Base-by-base conservation (phyloP, 2,888 invertebrate species). In the Diplazon laetatorius region DNA sequence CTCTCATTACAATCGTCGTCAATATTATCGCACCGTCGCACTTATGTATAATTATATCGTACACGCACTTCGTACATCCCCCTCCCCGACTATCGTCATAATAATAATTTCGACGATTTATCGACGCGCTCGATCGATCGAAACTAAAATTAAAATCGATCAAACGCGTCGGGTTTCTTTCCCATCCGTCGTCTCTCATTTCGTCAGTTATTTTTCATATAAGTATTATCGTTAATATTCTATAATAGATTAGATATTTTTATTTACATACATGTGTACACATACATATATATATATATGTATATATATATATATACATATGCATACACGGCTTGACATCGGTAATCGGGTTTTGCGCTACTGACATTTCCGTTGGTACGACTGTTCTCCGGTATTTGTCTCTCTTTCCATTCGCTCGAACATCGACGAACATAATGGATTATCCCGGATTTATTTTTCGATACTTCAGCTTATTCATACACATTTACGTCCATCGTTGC, bases 21-120 rank as follows among this genome's bases (percentile, higher is more conserved):
- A 59, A 44, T 44, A 59, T 70, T 18, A 44, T 65, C 72, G 70
- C 70, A 76, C 50, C 42, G 8, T 76, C 76, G 57, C 68, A 63
- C 52, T 50, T 68, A 72, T 71, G 16, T 59, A 68, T 68, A 70
- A 81, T n/a, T 69, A 77, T 77, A 78, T 76, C 80, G 70, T 82
- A 81, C 78, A 82, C 76, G 63, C 48, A 37, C 14, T 65, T 55
- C 52, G 14, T 52, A 57, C 50, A 30, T n/a, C 30, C 12, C 25
- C n/a, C 25, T 52, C 50, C 22, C 37, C 55, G 35, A 63, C 62
- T 44, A 16, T 35, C 44, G 20, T 48, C 63, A 63, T 35, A 63
- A 70, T 71, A 77, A 59, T 78, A 30, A 12, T 75, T 75, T 62
- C 48, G 2, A 52, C 48, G 66, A 52, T 73, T 66, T 60, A 73